A percentile compares a stretch with the other conserved stretches of the same genome.
Evolutionary conservation across 2,797 vertebrate genomes (phyloP).

Genomic region (Brachyrhaphis roseni): DNA sequence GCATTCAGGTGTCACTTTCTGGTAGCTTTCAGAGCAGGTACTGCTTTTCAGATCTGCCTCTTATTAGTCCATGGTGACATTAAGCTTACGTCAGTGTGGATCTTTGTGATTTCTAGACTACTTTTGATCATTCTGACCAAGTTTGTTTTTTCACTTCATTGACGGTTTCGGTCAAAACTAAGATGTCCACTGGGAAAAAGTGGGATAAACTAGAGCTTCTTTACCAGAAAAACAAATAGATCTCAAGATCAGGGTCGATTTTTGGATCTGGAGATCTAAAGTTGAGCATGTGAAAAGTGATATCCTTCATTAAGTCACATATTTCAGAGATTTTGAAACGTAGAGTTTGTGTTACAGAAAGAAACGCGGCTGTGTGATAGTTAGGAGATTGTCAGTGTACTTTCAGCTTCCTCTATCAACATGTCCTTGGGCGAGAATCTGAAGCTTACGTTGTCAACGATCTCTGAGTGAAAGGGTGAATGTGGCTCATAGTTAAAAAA

Average conservation of each 20-base stretch:
- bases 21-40: not conserved
- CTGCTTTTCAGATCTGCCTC: not conserved
- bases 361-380: not conserved
- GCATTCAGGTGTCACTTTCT: not conserved
- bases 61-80: not conserved
- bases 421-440: not conserved
- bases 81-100: not conserved
- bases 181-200: not conserved
- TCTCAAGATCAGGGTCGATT: not conserved
- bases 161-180: not conserved
- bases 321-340: not conserved
- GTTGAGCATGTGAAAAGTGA: not conserved
- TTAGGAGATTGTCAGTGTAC: not conserved
- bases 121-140: too few species aligned
- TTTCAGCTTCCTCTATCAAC: not conserved
- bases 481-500: not conserved
- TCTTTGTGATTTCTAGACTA: not conserved
- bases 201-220: not conserved
- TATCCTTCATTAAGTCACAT: not conserved
- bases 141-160: too few species aligned
- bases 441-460: slow-evolving; percentile 1
- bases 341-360: not conserved
- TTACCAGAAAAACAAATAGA: not conserved
- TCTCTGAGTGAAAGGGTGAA: not conserved
- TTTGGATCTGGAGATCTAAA: not conserved